Conservation (phyloP, 37 sponge, comb jelly and placozoan species). For the Eunapius fragilis region DNA sequence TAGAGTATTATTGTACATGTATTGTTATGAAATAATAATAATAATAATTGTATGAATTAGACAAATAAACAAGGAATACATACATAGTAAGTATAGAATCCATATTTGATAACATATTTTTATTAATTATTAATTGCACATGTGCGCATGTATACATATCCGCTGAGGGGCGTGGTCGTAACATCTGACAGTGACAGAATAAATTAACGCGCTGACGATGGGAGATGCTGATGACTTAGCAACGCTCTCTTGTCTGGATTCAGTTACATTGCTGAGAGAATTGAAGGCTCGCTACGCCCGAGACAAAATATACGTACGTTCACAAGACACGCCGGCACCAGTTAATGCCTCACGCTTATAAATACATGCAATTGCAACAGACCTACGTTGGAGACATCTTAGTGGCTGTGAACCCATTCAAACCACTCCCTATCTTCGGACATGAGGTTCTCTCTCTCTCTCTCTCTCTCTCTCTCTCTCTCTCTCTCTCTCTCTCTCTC, state of each 20-base stretch:
- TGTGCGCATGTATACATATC: too few species aligned
- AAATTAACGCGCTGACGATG: neutral
- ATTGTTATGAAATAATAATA: too few species aligned
- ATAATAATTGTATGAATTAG: too few species aligned
- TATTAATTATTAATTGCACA: too few species aligned
- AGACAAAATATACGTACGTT: constrained; percentile 75
- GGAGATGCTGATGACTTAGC: constrained; percentile 80
- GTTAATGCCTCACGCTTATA: neutral
- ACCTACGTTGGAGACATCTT: constrained; percentile 89
- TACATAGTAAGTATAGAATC: too few species aligned
- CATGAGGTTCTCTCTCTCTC: constrained; percentile 27
- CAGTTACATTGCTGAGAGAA: constrained; percentile 63
- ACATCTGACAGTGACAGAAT: too few species aligned
- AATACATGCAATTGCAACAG: constrained; percentile 2
- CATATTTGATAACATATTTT: too few species aligned
- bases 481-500: too few species aligned
- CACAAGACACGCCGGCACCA: neutral
- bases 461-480: too few species aligned
- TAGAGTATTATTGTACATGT: too few species aligned
- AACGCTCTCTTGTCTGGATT: constrained; percentile 57
- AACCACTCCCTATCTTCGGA: constrained; percentile 62
- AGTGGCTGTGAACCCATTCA: constrained; percentile 85
- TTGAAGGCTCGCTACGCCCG: constrained; percentile 54
- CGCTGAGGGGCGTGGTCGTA: too few species aligned
- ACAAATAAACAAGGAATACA: too few species aligned